phyloP scores from a whole-genome alignment of 2,888 invertebrate species.

The Lasioglossum leucozonium region DNA sequence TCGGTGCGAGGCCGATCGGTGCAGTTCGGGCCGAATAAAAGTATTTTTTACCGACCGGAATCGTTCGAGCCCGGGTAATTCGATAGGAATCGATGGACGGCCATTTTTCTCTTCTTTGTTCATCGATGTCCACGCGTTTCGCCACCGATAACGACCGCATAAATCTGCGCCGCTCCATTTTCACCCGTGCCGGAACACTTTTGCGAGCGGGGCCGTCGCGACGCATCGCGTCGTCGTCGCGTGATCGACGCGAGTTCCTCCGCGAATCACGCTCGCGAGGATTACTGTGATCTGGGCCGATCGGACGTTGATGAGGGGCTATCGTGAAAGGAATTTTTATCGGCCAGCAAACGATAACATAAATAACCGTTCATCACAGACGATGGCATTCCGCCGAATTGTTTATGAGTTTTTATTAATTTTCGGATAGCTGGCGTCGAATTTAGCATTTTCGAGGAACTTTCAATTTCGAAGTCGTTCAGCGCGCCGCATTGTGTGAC shows the following conservation, averaged over 20 bases:
- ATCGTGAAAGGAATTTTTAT: background rate
- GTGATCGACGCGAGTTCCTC: slow-evolving; percentile 6
- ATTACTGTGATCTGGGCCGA: background rate
- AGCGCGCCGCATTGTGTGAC: no score
- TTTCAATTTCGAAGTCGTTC: background rate
- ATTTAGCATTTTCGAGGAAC: background rate
- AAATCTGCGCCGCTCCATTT: slow-evolving; percentile 16
- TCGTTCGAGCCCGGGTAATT: slow-evolving; percentile 49
- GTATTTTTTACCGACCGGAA: slow-evolving; percentile 48
- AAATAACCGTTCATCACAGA: background rate
- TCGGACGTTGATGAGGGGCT: background rate
- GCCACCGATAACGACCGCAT: slow-evolving; percentile 37
- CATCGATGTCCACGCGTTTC: slow-evolving; percentile 40
- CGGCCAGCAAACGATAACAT: background rate
- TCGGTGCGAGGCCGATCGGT: background rate
- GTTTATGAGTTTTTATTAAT: background rate
- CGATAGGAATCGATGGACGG: slow-evolving; percentile 55
- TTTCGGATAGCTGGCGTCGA: background rate
- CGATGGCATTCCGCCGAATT: background rate
- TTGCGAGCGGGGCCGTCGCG: background rate
- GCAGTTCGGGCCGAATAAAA: slow-evolving; percentile 46
- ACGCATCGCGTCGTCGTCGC: background rate
- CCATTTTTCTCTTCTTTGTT: slow-evolving; percentile 45
- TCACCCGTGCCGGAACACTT: background rate
- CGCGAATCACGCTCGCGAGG: background rate